Conservation (phyloP, 2,888 invertebrate genomes). For the Koerneria pararmatus region DNA sequence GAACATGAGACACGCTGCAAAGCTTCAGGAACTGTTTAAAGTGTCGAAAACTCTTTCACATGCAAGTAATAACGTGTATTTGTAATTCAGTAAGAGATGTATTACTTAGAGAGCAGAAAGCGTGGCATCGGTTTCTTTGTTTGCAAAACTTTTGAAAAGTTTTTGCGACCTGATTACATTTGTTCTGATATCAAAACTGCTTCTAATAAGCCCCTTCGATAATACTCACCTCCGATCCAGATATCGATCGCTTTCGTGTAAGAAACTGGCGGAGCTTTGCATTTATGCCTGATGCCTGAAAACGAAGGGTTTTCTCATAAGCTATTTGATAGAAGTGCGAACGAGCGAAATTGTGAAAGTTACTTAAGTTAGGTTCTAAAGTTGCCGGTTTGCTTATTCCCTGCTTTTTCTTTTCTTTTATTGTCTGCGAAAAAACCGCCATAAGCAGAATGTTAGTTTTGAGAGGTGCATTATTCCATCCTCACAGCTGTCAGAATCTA, state of each 20-base stretch:
- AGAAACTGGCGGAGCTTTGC: constrained; percentile 67
- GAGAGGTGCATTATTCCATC: too few relatives aligned
- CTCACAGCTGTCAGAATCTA: too few relatives aligned
- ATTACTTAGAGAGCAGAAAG: too few relatives aligned
- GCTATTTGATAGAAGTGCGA: neutral
- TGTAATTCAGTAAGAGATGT: too few relatives aligned
- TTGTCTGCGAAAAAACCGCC: neutral
- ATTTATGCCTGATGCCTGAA: constrained; percentile 50
- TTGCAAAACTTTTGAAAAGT: too few relatives aligned
- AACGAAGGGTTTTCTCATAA: neutral
- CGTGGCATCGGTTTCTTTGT: too few relatives aligned
- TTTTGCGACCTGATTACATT: too few relatives aligned
- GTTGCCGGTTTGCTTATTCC: neutral
- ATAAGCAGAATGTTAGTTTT: too few relatives aligned
- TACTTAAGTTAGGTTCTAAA: neutral
- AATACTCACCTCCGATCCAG: constrained; percentile 54
- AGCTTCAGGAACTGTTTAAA: neutral
- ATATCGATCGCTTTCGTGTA: constrained; percentile 76
- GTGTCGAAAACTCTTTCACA: too few relatives aligned
- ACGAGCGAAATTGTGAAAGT: neutral
- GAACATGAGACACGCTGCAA: constrained; percentile 78
- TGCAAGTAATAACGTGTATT: too few relatives aligned
- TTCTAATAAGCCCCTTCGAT: constrained; percentile 5
- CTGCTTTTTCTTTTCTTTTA: neutral
- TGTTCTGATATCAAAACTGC: too few relatives aligned